Evolutionary conservation across 2,888 invertebrate genomes (phyloP).

Genomic region (Callinectes sapidus): DNA sequence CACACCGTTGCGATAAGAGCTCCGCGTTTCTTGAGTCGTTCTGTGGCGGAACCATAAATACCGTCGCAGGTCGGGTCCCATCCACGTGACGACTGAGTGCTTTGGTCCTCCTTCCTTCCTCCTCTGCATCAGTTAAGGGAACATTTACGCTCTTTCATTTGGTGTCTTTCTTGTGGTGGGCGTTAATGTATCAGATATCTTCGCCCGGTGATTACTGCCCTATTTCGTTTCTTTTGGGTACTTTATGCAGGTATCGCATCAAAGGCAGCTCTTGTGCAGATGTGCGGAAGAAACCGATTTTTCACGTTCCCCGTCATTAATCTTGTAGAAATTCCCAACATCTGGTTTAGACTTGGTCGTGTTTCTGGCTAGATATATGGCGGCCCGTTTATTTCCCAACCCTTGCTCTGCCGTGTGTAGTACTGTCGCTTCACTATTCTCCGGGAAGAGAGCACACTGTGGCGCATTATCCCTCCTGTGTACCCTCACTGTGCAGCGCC

Average conservation of each 20-base stretch:
- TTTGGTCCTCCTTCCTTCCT: neutral
- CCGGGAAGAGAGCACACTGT: neutral
- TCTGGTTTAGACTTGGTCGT: neutral
- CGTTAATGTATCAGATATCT: constrained; percentile 19
- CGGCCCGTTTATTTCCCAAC: neutral
- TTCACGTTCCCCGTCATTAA: constrained; percentile 23
- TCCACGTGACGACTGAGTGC: constrained; percentile 2
- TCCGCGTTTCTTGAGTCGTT: neutral
- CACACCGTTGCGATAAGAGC: constrained; percentile 1
- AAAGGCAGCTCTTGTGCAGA: constrained; percentile 11
- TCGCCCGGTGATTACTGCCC: neutral
- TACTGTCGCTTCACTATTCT: neutral
- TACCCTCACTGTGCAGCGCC: neutral
- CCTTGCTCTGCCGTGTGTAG: neutral
- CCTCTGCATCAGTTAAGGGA: constrained; percentile 23
- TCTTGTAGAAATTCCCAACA: constrained; percentile 9
- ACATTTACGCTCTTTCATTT: neutral
- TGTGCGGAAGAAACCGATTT: constrained; percentile 19
- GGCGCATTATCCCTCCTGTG: neutral
- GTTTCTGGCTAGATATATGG: constrained; percentile 5
- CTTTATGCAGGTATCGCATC: constrained; percentile 8
- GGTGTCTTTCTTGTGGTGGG: neutral
- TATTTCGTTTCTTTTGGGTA: neutral
- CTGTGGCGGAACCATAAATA: constrained; percentile 2
- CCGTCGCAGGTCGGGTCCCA: neutral